Evolutionary conservation across 1,140 invertebrate species (phyloP), one percentile per base, ranked within the genome.

Genomic region (Lepidotrigona ventralis): DNA sequence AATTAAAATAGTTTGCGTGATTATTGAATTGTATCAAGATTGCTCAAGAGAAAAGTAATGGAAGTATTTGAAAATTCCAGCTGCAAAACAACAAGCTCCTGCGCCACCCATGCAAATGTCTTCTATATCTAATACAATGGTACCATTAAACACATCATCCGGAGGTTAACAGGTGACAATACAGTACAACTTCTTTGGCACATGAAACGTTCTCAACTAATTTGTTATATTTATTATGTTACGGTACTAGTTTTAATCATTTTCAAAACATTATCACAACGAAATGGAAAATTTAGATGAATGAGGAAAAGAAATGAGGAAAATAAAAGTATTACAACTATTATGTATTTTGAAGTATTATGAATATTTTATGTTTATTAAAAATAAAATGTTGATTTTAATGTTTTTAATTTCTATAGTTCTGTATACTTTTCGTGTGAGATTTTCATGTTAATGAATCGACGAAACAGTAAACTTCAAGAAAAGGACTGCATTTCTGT

Each of bases 81-180:
- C 91, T 71, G 92, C 92, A 72, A 93, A 93, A 76, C 93, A 93
- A 88, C 93, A 93, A 86, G 93, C 93, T 84, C 93, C 93, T 77
- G 89, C 91, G 81, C 93, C 93, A 81, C 93, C 93, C 51, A 85
- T 88, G 66, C 91, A 92, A 86, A 81, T 91, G 39, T 89, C 91
- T 78, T 90, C 93, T 83, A 90, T 86, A 74, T 88, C 91, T 29
- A 91, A 86, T 81, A 88, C 90, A 71, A 89, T 92, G 86, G 86
- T 90, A 83, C 89, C 90, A 74, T 87, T 92, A 85, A 92, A 90
- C 72, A 87, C 88, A 79, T 90, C 91, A 66, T 86, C 91, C 51
- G 90, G 90, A 72, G 90, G 85, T 89, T 91, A 90, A 87, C 86
- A 87, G 83, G 83, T 92, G 91, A 88, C 91, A 91, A 85, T 89